Conservation (phyloP, 2,113 vertebrate genomes). For the Chrysemys picta region DNA sequence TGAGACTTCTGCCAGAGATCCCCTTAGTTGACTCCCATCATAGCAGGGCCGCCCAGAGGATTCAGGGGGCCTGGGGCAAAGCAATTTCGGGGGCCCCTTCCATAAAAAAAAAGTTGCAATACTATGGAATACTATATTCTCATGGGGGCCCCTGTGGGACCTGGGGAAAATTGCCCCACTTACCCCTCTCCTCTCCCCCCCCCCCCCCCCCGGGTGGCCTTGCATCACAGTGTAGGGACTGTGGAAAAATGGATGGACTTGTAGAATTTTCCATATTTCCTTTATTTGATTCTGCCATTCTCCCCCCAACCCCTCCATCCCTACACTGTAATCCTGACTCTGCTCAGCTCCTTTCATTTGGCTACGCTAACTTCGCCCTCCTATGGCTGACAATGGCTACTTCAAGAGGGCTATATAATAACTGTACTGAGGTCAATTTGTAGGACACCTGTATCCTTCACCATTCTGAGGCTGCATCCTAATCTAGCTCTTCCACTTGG, state of each 20-base stretch:
- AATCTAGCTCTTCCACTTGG: rapidly evolving
- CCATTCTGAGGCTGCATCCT: rapidly evolving
- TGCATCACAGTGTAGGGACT: not conserved
- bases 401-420: not conserved
- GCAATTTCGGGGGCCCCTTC: no score
- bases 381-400: conserved; percentile 46
- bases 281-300: not conserved
- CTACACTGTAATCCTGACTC: not conserved
- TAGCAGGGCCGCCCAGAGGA: no score
- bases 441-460: not conserved
- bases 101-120: no score
- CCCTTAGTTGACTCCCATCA: not conserved
- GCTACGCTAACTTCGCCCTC: conserved; percentile 44
- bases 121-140: no score
- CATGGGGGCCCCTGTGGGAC: no score
- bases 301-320: rapidly evolving
- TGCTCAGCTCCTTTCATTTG: rapidly evolving
- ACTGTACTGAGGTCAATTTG: not conserved
- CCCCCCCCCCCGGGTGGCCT: no score
- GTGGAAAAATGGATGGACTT: not conserved
- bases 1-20: not conserved
- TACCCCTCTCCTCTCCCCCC: no score
- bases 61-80: no score
- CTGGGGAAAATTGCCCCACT: no score
- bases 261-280: not conserved